Evolutionary conservation across 2,888 invertebrate species (phyloP).

Genomic region (Cyrtodaria siliqua): DNA sequence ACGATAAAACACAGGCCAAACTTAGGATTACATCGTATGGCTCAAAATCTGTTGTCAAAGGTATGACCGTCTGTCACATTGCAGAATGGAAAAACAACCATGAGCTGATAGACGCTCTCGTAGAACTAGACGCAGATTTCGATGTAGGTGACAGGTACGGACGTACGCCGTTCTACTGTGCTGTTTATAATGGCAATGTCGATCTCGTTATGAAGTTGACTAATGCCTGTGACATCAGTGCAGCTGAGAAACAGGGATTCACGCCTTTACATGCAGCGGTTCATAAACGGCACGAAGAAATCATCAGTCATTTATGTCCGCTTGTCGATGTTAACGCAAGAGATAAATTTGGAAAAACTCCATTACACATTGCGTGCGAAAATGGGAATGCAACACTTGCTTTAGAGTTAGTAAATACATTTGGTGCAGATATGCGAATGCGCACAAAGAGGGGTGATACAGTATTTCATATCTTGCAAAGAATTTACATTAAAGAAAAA

Average conservation of each 20-base stretch:
- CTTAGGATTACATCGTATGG: conserved; percentile 37
- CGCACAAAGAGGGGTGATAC: conserved; percentile 37
- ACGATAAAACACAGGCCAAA: conserved; percentile 20
- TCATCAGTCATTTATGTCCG: neutral
- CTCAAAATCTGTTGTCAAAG: conserved; percentile 22
- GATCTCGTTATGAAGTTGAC: neutral
- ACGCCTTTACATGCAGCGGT: conserved; percentile 46
- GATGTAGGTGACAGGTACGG: conserved; percentile 45
- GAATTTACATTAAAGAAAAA: no score
- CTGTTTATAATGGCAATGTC: conserved; percentile 12
- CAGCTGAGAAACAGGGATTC: conserved; percentile 33
- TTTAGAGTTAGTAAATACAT: neutral
- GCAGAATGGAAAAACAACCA: conserved; percentile 44
- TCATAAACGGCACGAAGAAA: conserved; percentile 2
- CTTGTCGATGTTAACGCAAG: conserved; percentile 35
- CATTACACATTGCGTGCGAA: conserved; percentile 38
- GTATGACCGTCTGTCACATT: conserved; percentile 40
- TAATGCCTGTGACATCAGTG: conserved; percentile 5
- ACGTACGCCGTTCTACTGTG: conserved; percentile 35
- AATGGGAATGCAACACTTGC: conserved; percentile 8
- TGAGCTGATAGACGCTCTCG: conserved; percentile 17
- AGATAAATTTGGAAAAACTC: conserved; percentile 43
- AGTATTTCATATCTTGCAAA: conserved; percentile 10
- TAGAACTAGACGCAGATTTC: conserved; percentile 21
- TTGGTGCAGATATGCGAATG: conserved; percentile 30